Percentiles rank a stretch among this genome's conserved stretches.
Conservation (phyloP, 2,888 invertebrate genomes). For the Aphodius granarius region DNA sequence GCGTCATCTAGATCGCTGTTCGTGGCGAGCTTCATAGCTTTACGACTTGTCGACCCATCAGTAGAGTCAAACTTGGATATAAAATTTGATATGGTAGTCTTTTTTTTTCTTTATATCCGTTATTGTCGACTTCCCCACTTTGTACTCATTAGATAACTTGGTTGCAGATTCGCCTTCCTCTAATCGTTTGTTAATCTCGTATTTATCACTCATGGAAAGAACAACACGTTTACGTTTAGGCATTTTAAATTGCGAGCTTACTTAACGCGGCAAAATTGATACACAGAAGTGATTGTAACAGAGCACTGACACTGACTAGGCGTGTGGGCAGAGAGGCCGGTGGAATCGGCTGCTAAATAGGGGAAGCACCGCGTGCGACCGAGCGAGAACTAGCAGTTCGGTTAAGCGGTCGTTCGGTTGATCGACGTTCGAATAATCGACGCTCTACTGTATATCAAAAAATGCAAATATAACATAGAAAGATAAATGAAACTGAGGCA, state of each 20-base stretch:
- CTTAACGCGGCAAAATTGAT: background rate
- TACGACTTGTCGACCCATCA: conserved; percentile 20
- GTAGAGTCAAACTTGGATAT: conserved; percentile 10
- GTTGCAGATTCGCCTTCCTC: conserved; percentile 17
- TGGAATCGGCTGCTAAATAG: no score
- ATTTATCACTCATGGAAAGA: conserved; percentile 18
- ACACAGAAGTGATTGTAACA: no score
- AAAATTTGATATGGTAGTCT: conserved; percentile 6
- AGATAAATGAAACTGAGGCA: no score
- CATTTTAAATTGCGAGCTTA: conserved; percentile 4
- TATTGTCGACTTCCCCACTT: conserved; percentile 16
- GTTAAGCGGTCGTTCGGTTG: no score
- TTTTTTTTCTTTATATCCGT: conserved; percentile 13
- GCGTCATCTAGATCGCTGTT: conserved; percentile 21
- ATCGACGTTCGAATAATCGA: no score
- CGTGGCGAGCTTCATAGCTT: conserved; percentile 19
- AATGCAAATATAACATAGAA: no score
- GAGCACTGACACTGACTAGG: no score
- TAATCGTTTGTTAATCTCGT: conserved; percentile 18
- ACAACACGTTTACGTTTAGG: conserved; percentile 18
- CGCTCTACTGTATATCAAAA: no score
- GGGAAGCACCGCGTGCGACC: no score
- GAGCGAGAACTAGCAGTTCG: no score
- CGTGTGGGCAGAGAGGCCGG: no score
- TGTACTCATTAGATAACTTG: conserved; percentile 11